A percentile compares a stretch with the other conserved stretches of the same genome.
These are phyloP conservation scores for Malacosoma neustria DNA, from an alignment of 2,888 invertebrate species.

Conservation along the genomic window DNA sequence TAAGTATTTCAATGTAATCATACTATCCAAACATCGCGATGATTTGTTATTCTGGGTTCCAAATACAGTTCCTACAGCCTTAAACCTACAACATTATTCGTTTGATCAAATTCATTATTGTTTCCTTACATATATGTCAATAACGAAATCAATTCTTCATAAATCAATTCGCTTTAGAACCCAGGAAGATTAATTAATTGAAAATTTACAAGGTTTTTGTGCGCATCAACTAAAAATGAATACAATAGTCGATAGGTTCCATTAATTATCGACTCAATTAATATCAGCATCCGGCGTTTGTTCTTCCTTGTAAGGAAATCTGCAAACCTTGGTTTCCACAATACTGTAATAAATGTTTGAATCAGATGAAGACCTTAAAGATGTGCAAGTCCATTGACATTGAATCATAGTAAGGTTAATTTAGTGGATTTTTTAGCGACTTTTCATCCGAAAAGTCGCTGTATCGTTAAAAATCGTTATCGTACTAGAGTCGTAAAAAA, in stretches of 20 bases:
- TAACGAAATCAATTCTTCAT: too few species aligned
- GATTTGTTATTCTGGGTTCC: too few species aligned
- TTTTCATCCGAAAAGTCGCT: too few species aligned
- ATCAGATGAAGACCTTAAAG: conserved; percentile 46
- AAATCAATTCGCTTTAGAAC: too few species aligned
- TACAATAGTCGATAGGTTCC: conserved; percentile 21
- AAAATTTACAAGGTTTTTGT: conserved; percentile 7
- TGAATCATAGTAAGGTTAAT: too few species aligned
- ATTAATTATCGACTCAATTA: conserved; percentile 57
- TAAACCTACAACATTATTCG: too few species aligned
- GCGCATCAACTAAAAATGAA: conserved; percentile 1
- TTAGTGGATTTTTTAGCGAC: too few species aligned
- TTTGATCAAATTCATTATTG: too few species aligned
- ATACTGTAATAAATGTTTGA: conserved; percentile 64
- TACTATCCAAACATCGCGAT: conserved; percentile 1
- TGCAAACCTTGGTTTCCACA: conserved; percentile 50
- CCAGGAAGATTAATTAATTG: background rate
- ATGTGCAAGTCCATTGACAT: conserved; percentile 27
- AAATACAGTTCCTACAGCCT: too few species aligned
- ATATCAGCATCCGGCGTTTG: conserved; percentile 66
- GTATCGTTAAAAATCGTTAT: too few species aligned
- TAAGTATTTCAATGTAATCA: conserved; percentile 2
- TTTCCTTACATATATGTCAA: too few species aligned
- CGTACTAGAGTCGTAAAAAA: too few species aligned
- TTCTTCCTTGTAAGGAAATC: conserved; percentile 49